Base-by-base conservation (phyloP, 2,113 vertebrate species). In the Pseudorhombus dupliciocellatus region DNA sequence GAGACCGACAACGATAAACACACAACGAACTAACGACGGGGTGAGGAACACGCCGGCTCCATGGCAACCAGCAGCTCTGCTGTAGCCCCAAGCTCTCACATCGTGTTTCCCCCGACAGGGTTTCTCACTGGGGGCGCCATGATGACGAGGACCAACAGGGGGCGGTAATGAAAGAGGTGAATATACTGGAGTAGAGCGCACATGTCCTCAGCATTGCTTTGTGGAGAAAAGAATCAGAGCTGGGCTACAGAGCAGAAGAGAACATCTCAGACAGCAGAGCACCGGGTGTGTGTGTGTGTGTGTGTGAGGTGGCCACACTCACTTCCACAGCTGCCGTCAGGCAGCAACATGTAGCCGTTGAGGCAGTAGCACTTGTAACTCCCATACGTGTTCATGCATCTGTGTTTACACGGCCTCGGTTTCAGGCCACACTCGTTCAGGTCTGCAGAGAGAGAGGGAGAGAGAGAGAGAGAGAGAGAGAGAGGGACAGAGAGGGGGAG, bases 321-420 rank as follows among this genome's bases (percentile, higher is more conserved):
- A 99, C 98, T 95, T 75, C 95, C 96, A 93, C 98, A 99, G 1
- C 94, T 95, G 81, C 97, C 97, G 12, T 99, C 97, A 11, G 95
- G 93, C 96, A 96, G 92, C 9, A 96, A 94, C 97, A 98, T 98
- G 91, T 96, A 96, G 58, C 97, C 98, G 0, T 93, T 97, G 58
- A 98, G 94, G 70, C 98, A 99, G 93, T 96, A 99, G 93, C 98
- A 99, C 87, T 98, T 99, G 94, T 96, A 99, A 87, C 97, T 98
- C 86, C 97, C 97, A 0, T 93, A 95, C 0, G 96, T 98, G 81
- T 99, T 99, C 96, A 99, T 96, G 85, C 98, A 99, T 42, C 97
- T 94, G 93, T 97, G 95, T 71, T 98, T 98, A 89, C 97, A 99
- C 0, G 95, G 98, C 75, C 97, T 93, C 0, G 98, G 98, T 92